These are phyloP conservation scores for Steinernema khuongi DNA, from an alignment of 1,140 invertebrate species.

Conservation along the genomic window DNA sequence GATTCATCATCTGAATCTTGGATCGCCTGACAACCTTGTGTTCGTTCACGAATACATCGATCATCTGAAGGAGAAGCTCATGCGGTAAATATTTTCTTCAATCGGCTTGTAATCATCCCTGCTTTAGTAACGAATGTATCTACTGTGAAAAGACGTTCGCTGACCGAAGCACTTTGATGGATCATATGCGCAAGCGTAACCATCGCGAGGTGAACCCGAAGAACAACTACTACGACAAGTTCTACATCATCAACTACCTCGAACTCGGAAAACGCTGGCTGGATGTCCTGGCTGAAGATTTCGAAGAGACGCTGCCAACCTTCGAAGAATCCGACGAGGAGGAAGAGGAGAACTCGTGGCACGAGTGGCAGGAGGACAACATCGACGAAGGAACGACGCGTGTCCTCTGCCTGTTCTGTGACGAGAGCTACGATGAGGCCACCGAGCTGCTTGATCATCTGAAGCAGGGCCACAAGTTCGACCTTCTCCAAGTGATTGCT, in stretches of 20 bases:
- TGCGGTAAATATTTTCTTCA: neutral
- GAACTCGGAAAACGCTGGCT: slow-evolving; percentile 58
- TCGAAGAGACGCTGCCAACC: slow-evolving; percentile 58
- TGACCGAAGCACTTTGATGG: slow-evolving; percentile 54
- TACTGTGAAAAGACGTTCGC: slow-evolving; percentile 57
- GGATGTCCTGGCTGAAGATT: slow-evolving; percentile 58
- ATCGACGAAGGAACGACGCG: slow-evolving; percentile 53
- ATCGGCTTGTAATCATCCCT: neutral
- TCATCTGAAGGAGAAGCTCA: slow-evolving; percentile 47
- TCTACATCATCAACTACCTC: slow-evolving; percentile 59
- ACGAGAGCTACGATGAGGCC: slow-evolving; percentile 44
- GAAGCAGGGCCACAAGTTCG: slow-evolving; percentile 49
- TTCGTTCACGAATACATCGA: slow-evolving; percentile 58
- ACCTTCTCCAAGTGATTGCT: slow-evolving; percentile 46
- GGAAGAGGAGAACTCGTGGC: slow-evolving; percentile 51
- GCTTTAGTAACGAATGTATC: slow-evolving; percentile 54
- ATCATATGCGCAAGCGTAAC: slow-evolving; percentile 57
- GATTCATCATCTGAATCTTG: slow-evolving; percentile 57
- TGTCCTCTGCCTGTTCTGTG: slow-evolving; percentile 53
- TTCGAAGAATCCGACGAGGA: slow-evolving; percentile 58
- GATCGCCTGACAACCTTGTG: slow-evolving; percentile 56
- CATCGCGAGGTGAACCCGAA: slow-evolving; percentile 58
- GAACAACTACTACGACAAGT: slow-evolving; percentile 58
- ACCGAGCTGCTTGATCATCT: slow-evolving; percentile 46
- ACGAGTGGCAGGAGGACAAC: slow-evolving; percentile 59